Percentiles rank a stretch among this genome's conserved stretches.
Conservation (phyloP, 64 coral and sea anemone genomes). For the Pachyseris speciosa region DNA sequence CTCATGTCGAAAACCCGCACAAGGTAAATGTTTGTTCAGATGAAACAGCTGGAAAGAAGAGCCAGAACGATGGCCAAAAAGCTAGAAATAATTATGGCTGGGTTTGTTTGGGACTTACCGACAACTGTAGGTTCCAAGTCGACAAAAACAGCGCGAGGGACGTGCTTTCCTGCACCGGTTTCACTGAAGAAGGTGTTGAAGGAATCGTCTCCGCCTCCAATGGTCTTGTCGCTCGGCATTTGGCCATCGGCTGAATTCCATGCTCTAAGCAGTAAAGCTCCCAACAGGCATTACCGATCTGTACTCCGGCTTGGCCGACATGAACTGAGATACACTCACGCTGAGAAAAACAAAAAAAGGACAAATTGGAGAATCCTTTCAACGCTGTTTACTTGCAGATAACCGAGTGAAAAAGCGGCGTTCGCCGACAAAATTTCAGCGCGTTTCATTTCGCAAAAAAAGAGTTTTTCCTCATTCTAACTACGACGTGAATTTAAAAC, state of each 20-base stretch:
- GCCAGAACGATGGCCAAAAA: too few relatives aligned
- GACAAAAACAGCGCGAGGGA: constrained; percentile 30
- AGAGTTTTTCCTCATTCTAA: too few relatives aligned
- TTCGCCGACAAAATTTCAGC: not conserved
- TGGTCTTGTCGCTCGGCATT: constrained; percentile 54
- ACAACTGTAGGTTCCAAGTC: constrained; percentile 51
- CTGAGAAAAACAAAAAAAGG: not conserved
- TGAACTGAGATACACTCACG: constrained; percentile 60
- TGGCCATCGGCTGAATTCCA: constrained; percentile 54
- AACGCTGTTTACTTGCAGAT: not conserved
- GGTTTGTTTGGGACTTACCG: not conserved
- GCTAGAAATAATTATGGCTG: too few relatives aligned
- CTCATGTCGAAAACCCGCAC: too few relatives aligned
- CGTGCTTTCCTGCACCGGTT: constrained; percentile 45
- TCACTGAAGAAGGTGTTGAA: constrained; percentile 52
- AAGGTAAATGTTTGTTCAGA: too few relatives aligned
- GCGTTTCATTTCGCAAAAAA: not conserved
- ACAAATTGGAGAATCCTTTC: not conserved
- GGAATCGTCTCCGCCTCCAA: constrained; percentile 49
- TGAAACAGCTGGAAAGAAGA: too few relatives aligned
- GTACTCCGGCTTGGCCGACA: constrained; percentile 40
- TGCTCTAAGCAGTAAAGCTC: constrained; percentile 43
- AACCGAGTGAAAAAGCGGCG: not conserved
- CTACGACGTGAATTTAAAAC: too few relatives aligned
- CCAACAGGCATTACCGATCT: constrained; percentile 52